Conservation (phyloP, 1,140 invertebrate genomes). For the Drosophila novamexicana region DNA sequence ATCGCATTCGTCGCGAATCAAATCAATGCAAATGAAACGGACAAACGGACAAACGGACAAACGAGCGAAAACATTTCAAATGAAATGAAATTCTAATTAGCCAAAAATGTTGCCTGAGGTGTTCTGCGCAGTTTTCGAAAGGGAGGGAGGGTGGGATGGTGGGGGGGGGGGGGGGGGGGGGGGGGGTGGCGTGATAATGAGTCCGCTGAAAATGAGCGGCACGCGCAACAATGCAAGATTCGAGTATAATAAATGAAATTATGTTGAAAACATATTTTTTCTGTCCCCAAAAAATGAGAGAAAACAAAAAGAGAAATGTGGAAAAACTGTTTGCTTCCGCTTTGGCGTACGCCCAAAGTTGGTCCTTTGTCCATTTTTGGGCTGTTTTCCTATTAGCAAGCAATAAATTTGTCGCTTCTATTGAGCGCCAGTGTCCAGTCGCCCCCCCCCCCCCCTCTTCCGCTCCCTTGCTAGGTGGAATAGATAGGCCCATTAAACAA, state of each 20-base stretch:
- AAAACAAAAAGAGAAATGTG: conserved; percentile 36
- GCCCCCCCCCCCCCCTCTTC: neutral
- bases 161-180: neutral
- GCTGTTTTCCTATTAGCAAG: conserved; percentile 75
- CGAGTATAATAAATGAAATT: conserved; percentile 73
- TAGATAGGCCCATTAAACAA: conserved; percentile 46
- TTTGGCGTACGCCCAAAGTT: conserved; percentile 32
- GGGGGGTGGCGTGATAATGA: conserved; percentile 36
- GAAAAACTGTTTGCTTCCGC: conserved; percentile 52
- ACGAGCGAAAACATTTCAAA: conserved; percentile 62
- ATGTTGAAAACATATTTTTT: conserved; percentile 73
- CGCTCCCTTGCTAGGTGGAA: conserved; percentile 14
- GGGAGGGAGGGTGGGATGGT: neutral
- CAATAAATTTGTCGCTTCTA: conserved; percentile 70
- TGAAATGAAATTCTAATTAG: conserved; percentile 77
- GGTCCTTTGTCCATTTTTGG: conserved; percentile 48
- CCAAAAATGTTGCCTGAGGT: conserved; percentile 50
- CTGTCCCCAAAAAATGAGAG: neutral
- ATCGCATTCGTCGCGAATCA: conserved; percentile 29
- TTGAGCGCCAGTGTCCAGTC: conserved; percentile 35
- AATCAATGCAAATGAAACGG: conserved; percentile 37
- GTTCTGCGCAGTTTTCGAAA: neutral
- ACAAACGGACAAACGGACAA: conserved; percentile 11
- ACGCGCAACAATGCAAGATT: conserved; percentile 50
- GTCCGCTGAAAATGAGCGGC: conserved; percentile 58